Evolutionary conservation across 2,888 invertebrate species (phyloP).

Genomic region (Trissoscelio sp.): DNA sequence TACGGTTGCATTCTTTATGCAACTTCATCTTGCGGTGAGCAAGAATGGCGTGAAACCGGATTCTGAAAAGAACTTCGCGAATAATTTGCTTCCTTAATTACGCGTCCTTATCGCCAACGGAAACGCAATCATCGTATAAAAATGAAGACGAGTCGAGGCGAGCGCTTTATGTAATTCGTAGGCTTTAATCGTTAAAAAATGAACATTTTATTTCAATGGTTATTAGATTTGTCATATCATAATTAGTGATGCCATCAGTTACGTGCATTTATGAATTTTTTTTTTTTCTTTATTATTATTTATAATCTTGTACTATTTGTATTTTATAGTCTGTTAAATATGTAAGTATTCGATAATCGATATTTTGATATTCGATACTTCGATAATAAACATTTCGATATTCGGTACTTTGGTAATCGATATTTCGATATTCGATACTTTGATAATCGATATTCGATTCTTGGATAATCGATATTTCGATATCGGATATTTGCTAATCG

Average conservation of each 20-base stretch:
- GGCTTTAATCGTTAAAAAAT: constrained; percentile 1
- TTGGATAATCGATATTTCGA: too few relatives aligned
- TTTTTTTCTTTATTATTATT: too few relatives aligned
- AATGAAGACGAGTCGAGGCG: constrained; percentile 24
- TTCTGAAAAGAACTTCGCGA: constrained; percentile 55
- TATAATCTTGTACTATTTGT: too few relatives aligned
- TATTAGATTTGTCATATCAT: neutral
- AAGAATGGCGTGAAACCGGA: constrained; percentile 63
- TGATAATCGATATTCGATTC: too few relatives aligned
- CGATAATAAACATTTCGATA: too few relatives aligned
- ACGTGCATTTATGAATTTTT: too few relatives aligned
- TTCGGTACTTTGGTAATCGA: too few relatives aligned
- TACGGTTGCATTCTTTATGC: constrained; percentile 55
- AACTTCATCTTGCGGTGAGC: constrained; percentile 58
- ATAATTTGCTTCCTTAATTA: constrained; percentile 67
- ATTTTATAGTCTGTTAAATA: too few relatives aligned
- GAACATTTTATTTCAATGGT: neutral
- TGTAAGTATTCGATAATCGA: too few relatives aligned
- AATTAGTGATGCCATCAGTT: neutral
- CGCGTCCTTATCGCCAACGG: constrained; percentile 59
- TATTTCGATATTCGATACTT: too few relatives aligned
- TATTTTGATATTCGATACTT: too few relatives aligned
- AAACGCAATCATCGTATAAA: constrained; percentile 52
- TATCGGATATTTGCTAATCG: too few relatives aligned
- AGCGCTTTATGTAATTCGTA: constrained; percentile 27